A percentile compares a stretch with the other conserved stretches of the same genome.
phyloP scores from a whole-genome alignment of 1,140 invertebrate species.

The Lamellibrachia luymesi region DNA sequence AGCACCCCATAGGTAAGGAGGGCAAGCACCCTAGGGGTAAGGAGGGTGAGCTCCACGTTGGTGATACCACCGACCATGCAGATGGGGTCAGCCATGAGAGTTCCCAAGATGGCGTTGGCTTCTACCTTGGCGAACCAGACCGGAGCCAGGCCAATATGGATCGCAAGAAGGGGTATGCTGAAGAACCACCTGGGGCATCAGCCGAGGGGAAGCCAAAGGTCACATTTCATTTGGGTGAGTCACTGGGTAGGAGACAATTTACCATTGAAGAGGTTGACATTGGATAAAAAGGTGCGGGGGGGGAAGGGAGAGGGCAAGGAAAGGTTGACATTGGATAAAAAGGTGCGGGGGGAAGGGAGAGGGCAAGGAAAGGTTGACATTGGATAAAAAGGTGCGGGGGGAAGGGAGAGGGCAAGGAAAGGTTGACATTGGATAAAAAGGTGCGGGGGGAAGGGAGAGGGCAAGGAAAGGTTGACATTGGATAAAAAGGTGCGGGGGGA shows the following conservation, averaged over 20 bases:
- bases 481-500: no score
- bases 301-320: no score
- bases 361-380: no score
- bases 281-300: no score
- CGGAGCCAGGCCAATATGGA: background rate
- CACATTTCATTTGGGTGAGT: background rate
- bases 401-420: no score
- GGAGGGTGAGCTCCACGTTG: background rate
- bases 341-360: no score
- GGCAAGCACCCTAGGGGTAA: background rate
- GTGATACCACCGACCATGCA: background rate
- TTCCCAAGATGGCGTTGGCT: background rate
- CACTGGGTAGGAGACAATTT: background rate
- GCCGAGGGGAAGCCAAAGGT: background rate
- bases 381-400: no score
- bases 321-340: no score
- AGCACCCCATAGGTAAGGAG: background rate
- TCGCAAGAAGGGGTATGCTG: background rate
- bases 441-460: no score
- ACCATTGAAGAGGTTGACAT: no score
- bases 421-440: no score
- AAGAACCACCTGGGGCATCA: background rate
- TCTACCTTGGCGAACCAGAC: background rate
- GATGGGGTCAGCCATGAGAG: background rate
- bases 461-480: no score